These are phyloP conservation scores for Greenwoodochromis staneri DNA, from an alignment of 2,113 vertebrate genomes.

Conservation along the genomic window DNA sequence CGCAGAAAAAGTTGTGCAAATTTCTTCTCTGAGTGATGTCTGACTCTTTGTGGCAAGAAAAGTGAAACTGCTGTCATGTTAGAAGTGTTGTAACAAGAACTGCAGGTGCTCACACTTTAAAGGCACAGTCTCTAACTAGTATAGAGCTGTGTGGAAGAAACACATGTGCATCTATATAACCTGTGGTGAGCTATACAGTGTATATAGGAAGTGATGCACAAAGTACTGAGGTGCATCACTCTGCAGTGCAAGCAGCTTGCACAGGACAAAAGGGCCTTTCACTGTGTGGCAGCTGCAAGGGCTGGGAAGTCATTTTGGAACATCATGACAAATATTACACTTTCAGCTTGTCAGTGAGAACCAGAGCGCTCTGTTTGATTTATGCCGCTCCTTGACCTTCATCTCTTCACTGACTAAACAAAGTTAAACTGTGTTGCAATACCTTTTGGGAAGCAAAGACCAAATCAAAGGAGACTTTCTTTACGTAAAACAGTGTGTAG, in stretches of 20 bases:
- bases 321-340: slow-evolving; percentile 72
- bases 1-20: background rate
- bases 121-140: background rate
- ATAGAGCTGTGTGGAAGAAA: background rate
- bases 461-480: slow-evolving; percentile 6
- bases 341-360: slow-evolving; percentile 24
- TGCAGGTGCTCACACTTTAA: background rate
- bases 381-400: slow-evolving; percentile 17
- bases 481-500: background rate
- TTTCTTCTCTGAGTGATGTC: background rate
- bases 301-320: slow-evolving; percentile 57
- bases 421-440: slow-evolving; percentile 1
- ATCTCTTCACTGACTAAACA: slow-evolving; percentile 3
- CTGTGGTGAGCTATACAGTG: background rate
- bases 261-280: slow-evolving; percentile 63
- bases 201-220: background rate
- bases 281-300: slow-evolving; percentile 38
- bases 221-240: slow-evolving; percentile 31
- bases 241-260: slow-evolving; percentile 32
- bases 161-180: background rate
- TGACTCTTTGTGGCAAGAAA: background rate
- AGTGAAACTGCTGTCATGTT: background rate
- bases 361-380: slow-evolving; percentile 48
- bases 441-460: background rate
- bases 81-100: background rate